Evolutionary conservation across 2,113 vertebrate species (phyloP).

Genomic region (Pedetes capensis): DNA sequence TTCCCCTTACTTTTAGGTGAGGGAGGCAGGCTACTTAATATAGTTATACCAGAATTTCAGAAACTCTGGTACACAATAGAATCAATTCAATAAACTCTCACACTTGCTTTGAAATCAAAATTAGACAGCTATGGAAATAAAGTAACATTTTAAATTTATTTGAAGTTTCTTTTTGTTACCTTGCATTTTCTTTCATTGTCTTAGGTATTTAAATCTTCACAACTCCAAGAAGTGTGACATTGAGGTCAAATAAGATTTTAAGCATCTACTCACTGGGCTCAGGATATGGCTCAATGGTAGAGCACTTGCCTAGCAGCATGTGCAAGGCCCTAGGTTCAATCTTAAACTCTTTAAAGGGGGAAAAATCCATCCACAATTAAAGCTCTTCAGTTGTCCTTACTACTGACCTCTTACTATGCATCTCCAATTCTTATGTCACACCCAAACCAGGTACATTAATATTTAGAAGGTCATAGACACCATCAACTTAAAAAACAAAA

Average conservation of each 20-base stretch:
- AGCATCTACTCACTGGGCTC: neutral
- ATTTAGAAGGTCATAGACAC: neutral
- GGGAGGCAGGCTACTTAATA: neutral
- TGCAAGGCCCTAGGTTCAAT: neutral
- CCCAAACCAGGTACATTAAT: no score
- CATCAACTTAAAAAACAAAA: neutral
- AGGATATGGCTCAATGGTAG: neutral
- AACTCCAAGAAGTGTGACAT: slow-evolving; percentile 11
- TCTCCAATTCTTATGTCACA: neutral
- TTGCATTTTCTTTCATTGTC: neutral
- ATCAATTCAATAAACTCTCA: neutral
- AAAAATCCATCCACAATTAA: no score
- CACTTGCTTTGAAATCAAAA: neutral
- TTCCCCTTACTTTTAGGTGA: neutral
- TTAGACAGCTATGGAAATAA: neutral
- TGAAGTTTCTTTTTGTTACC: neutral
- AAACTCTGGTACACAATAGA: neutral
- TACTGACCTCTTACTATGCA: neutral
- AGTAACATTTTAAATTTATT: neutral
- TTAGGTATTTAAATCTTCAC: slow-evolving; percentile 9
- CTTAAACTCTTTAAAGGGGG: no score
- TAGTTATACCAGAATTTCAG: neutral
- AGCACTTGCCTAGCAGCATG: neutral
- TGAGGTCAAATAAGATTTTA: neutral
- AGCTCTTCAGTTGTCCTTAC: neutral